Percentiles rank a stretch among this genome's conserved stretches.
These are phyloP conservation scores for Crocidura indochinensis DNA, from an alignment of 2,797 vertebrate species.

Conservation along the genomic window DNA sequence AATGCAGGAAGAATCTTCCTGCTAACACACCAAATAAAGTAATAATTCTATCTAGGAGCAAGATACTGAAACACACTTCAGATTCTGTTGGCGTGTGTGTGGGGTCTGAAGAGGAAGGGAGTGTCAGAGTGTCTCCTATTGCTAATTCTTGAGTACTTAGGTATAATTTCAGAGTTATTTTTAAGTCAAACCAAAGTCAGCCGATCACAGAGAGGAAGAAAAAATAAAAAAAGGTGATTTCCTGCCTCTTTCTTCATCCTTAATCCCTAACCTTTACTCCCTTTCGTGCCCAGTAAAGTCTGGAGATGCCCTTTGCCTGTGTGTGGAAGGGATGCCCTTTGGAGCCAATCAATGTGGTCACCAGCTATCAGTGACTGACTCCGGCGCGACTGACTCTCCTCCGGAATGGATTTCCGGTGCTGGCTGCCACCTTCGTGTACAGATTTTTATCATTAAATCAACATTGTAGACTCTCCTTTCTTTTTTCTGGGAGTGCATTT, in stretches of 20 bases:
- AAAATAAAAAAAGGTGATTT: conserved; percentile 8
- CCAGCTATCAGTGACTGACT: conserved; percentile 1
- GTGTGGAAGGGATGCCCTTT: conserved; percentile 72
- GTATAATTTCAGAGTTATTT: conserved; percentile 39
- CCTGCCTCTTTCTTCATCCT: conserved; percentile 13
- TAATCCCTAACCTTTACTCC: neutral
- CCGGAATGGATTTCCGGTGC: conserved; percentile 74
- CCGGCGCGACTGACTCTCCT: conserved; percentile 58
- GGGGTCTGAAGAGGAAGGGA: too few species aligned
- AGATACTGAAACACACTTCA: neutral
- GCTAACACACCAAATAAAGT: conserved; percentile 18
- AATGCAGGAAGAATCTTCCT: conserved; percentile 6
- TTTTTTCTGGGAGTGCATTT: conserved; percentile 72
- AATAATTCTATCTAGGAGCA: neutral
- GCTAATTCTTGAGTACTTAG: conserved; percentile 45
- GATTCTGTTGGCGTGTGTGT: neutral
- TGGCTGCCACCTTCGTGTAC: conserved; percentile 73
- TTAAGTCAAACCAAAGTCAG: conserved; percentile 59
- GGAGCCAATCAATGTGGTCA: conserved; percentile 64
- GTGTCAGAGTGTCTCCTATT: neutral
- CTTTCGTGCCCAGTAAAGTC: neutral
- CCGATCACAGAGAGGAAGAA: neutral
- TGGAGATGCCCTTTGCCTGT: conserved; percentile 65
- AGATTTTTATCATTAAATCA: conserved; percentile 83
- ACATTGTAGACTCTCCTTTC: conserved; percentile 66